Conservation (phyloP, 2,888 invertebrate genomes). For the Aporophyla lueneburgensis region DNA sequence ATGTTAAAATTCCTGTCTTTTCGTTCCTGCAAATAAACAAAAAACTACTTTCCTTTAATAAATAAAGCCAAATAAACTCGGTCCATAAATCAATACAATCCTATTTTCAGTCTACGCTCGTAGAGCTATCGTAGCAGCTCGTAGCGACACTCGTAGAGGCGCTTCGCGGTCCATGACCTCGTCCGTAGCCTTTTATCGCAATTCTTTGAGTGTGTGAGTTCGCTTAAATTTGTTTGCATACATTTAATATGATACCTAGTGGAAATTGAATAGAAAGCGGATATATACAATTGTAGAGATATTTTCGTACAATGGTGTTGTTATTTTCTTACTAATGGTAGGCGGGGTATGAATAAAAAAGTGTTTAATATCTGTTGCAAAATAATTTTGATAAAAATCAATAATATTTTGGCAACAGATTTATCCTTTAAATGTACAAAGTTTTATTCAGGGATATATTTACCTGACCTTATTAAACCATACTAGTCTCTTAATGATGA, state of each 20-base stretch:
- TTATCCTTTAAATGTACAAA: background rate
- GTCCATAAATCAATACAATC: constrained; percentile 61
- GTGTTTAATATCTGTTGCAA: background rate
- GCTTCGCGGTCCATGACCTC: constrained; percentile 66
- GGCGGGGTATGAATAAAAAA: background rate
- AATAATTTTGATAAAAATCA: background rate
- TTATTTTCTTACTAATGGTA: background rate
- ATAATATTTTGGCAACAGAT: background rate
- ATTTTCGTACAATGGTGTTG: background rate
- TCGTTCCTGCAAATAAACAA: background rate
- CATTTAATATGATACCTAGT: constrained; percentile 56
- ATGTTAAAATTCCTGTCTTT: background rate
- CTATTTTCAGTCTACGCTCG: constrained; percentile 59
- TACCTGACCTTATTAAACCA: too few species aligned
- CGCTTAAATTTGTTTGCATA: constrained; percentile 68
- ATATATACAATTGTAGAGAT: constrained; percentile 8
- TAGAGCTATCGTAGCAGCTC: constrained; percentile 66
- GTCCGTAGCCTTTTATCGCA: constrained; percentile 66
- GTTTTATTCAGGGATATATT: background rate
- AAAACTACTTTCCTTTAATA: constrained; percentile 31
- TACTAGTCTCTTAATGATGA: too few species aligned
- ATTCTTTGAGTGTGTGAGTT: constrained; percentile 58
- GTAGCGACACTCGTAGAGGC: constrained; percentile 65
- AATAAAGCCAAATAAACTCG: constrained; percentile 47
- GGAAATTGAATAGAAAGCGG: constrained; percentile 40